A percentile compares a stretch with the other conserved stretches of the same genome.
phyloP scores from a whole-genome alignment of 2,113 vertebrate species.

The Centrocercus urophasianus region DNA sequence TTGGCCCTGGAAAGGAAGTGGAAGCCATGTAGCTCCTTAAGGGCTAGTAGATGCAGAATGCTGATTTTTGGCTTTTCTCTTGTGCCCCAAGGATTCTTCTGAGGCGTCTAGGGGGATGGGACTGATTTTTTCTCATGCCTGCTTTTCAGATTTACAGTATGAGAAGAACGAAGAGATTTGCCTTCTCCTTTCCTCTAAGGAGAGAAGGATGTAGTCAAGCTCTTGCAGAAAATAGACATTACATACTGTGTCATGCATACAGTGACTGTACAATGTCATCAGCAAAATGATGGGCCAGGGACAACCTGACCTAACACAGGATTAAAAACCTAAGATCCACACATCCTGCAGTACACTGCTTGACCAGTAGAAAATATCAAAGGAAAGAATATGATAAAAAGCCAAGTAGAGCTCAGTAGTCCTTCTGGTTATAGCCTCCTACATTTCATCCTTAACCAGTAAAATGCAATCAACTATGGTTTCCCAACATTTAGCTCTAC shows the following conservation, averaged over 20 bases:
- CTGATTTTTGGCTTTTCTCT: background rate
- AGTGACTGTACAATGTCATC: rapidly evolving
- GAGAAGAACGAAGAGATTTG: background rate
- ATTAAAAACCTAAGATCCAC: background rate
- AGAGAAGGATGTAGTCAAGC: background rate
- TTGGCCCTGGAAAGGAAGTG: background rate
- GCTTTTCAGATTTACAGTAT: background rate
- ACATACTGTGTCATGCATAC: rapidly evolving
- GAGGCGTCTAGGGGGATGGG: no score
- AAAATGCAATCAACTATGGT: background rate
- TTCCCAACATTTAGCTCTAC: rapidly evolving
- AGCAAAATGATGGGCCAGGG: background rate
- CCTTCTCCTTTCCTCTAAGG: background rate
- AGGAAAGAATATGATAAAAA: background rate
- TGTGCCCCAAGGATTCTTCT: background rate
- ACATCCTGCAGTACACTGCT: no score
- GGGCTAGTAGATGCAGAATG: background rate
- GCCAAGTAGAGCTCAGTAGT: rapidly evolving
- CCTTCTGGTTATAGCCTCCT: background rate
- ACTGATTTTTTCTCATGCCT: background rate
- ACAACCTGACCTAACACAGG: background rate
- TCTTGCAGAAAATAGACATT: background rate
- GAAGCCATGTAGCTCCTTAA: background rate
- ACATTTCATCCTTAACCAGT: background rate
- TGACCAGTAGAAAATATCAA: background rate